Evolutionary conservation across 2,888 invertebrate species (phyloP).

Genomic region (Euspilapteryx auroguttella): DNA sequence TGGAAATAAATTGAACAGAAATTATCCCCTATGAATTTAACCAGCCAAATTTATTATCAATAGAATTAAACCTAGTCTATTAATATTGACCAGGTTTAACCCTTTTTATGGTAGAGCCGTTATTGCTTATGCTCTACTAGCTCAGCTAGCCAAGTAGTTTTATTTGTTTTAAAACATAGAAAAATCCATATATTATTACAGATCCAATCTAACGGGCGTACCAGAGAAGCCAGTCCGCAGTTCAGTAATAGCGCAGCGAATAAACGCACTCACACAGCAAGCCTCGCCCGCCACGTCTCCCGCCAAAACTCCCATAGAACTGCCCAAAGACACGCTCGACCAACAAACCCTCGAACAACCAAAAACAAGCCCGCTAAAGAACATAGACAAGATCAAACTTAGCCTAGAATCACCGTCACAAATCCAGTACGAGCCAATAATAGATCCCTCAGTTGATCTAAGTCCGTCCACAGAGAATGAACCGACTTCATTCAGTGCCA

Average conservation of each 20-base stretch:
- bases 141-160: too few species aligned
- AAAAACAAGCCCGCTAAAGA: conserved; percentile 41
- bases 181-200: too few species aligned
- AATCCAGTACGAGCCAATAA: conserved; percentile 51
- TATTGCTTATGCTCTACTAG: too few species aligned
- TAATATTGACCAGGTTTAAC: too few species aligned
- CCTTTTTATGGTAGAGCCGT: too few species aligned
- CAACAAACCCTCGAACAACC: conserved; percentile 19
- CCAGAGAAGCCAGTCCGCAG: conserved; percentile 70
- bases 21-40: too few species aligned
- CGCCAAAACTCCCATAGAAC: conserved; percentile 14
- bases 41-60: too few species aligned
- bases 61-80: too few species aligned
- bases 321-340: conserved; percentile 11
- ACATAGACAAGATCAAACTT: conserved; percentile 53
- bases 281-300: conserved; percentile 15
- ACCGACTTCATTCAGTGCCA: conserved; percentile 36
- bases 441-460: conserved; percentile 35
- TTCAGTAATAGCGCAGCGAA: conserved; percentile 66
- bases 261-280: conserved; percentile 49
- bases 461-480: conserved; percentile 43
- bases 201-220: too few species aligned
- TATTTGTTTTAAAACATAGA: too few species aligned
- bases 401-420: conserved; percentile 50
- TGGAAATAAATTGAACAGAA: too few species aligned